These are phyloP conservation scores for Drosophila neonasuta DNA, from an alignment of 2,888 invertebrate species.

Conservation along the genomic window DNA sequence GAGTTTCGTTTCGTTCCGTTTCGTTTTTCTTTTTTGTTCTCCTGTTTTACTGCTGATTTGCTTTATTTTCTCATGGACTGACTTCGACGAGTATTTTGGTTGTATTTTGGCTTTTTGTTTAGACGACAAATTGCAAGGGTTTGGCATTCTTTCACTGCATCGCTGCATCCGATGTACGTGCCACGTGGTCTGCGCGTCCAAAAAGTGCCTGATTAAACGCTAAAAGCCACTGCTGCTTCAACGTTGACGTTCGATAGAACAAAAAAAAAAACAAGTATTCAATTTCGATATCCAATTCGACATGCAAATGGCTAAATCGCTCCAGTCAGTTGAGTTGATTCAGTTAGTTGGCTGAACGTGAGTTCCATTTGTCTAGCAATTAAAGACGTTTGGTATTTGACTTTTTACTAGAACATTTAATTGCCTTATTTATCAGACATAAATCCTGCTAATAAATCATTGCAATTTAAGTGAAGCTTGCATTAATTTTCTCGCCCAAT, in stretches of 20 bases:
- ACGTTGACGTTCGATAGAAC: constrained; percentile 23
- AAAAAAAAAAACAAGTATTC: constrained; percentile 12
- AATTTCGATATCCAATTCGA: constrained; percentile 32
- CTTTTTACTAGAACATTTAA: neutral
- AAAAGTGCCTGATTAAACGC: constrained; percentile 58
- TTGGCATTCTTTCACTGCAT: constrained; percentile 50
- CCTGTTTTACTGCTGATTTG: constrained; percentile 55
- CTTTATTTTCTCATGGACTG: constrained; percentile 27
- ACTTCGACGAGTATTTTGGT: constrained; percentile 37
- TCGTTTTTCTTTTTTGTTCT: constrained; percentile 8
- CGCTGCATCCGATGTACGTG: constrained; percentile 35
- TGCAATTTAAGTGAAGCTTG: too few relatives aligned
- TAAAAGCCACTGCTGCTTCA: constrained; percentile 16
- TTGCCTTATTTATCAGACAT: neutral
- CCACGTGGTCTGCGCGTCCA: constrained; percentile 49
- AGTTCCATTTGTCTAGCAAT: constrained; percentile 37
- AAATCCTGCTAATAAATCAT: too few relatives aligned
- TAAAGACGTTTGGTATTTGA: constrained; percentile 23
- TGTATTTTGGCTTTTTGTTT: constrained; percentile 59
- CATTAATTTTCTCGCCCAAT: neutral
- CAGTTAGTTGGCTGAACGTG: constrained; percentile 45
- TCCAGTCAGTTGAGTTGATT: constrained; percentile 32
- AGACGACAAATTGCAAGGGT: constrained; percentile 69
- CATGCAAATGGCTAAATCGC: constrained; percentile 54
- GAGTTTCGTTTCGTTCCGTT: neutral